phyloP scores from a whole-genome alignment of 92 coral and sea anemone species.

The Nematostella vectensis region DNA sequence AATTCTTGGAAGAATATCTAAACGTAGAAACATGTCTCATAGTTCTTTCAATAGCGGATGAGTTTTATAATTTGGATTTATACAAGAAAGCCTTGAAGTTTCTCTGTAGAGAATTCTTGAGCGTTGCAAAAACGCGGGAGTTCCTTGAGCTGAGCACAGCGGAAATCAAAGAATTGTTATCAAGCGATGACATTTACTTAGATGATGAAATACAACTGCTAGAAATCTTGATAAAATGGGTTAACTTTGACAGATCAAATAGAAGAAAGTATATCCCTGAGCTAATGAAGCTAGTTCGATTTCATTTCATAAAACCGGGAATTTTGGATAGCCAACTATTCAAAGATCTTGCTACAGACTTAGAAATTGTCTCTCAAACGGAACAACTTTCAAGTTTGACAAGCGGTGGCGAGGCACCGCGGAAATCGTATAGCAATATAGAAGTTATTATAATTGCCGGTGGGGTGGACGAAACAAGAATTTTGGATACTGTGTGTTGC shows the following conservation, averaged over 20 bases:
- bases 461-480: conserved; percentile 59
- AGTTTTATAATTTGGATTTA: conserved; percentile 45
- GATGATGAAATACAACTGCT: conserved; percentile 59
- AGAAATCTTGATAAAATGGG: conserved; percentile 54
- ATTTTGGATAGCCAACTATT: conserved; percentile 8
- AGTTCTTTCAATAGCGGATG: conserved; percentile 70
- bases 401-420: conserved; percentile 6
- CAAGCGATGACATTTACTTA: conserved; percentile 68
- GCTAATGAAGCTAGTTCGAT: conserved; percentile 49
- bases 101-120: conserved; percentile 31
- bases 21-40: conserved; percentile 60
- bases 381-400: neutral
- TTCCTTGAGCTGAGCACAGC: conserved; percentile 35
- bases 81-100: conserved; percentile 39
- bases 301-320: conserved; percentile 35
- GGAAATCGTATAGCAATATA: conserved; percentile 66
- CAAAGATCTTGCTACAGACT: conserved; percentile 11
- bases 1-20: conserved; percentile 43
- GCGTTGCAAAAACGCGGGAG: conserved; percentile 47
- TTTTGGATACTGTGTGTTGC: conserved; percentile 41
- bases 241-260: conserved; percentile 26
- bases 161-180: conserved; percentile 38
- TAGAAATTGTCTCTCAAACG: neutral
- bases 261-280: conserved; percentile 19
- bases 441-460: conserved; percentile 64